Base-by-base conservation (phyloP, 2,888 invertebrate species). In the Dryomyza anilis region DNA sequence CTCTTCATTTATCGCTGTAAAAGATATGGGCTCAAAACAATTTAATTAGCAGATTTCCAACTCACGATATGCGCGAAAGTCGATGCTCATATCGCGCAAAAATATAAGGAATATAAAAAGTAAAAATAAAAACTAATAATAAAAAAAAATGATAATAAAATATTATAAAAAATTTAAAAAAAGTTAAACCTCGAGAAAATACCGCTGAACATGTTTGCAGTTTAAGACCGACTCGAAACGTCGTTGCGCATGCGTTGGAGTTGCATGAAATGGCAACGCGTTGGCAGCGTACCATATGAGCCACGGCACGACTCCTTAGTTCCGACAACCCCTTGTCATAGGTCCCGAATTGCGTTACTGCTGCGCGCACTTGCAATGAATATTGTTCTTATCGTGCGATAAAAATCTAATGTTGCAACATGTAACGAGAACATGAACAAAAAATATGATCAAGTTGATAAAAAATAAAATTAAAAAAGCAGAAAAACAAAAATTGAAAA, bases 311-410 rank as follows among this genome's bases (percentile, higher is more conserved):
- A 30, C 39, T 19, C 36, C 19, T 23, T 21, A 36, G 12, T 58
- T 29, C 19, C 29, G 43, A 19, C 2, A 30, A 21, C 48, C 3
- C 23, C 27, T 3, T 14, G 27, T 21, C 56, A 39, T 4, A 23
- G 39, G 2, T 39, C 39, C 8, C 23, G 48, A 4, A 48, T 10
- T 4, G 7, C 21, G 56, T 3, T 56, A 39, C 25, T 12, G 60
- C 36, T 52, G 60, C n/a, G n/a, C n/a, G n/a, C 60, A 60, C 60
- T 60, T 60, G 60, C 60, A 50, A 50, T 53, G 61, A 39, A 53
- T 61, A 36, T n/a, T n/a, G n/a, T 33, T 61, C 52, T 61, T 61
- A 61, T 61, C 61, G 43, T 27, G 52, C 52, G 61, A 61, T 61
- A 61, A 61, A 39, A 52, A 61, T 61, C 61, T 61, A 61, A 61